Base-by-base conservation (phyloP, 2,888 invertebrate species). In the Fragum fragum region DNA sequence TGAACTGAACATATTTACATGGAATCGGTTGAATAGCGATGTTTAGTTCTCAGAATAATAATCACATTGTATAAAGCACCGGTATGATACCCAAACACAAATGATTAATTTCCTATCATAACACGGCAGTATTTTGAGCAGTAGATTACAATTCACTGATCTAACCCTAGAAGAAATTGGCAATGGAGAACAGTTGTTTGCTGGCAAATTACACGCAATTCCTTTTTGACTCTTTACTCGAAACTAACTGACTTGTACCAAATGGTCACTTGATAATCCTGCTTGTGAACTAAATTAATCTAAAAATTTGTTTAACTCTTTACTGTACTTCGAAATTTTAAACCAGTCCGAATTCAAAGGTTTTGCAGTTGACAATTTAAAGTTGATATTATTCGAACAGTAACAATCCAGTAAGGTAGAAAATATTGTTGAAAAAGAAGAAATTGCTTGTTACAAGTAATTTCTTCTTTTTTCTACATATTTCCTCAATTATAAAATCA, bases 181-280 rank as follows among this genome's bases (percentile, higher is more conserved):
- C 47, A 47, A 47, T 47, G 47, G n/a, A 47, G 47, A 47, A 47
- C 47, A 47, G 47, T 47, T 47, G 47, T 9, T 47, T 47, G 47
- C 47, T 47, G 47, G 47, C 47, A 47, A 47, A 47, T 47, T 14
- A 47, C n/a, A 47, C 47, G 47, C 5, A 9, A 9, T 9, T 18
- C n/a, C 47, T 9, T 47, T 47, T n/a, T 36, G 2, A 47, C 47
- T 5, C 47, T 47, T 47, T n/a, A 14, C 47, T 9, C 5, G 14
- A 14, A 47, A 47, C 16, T 14, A 36, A 36, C 32, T 36, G 32
- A 36, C 9, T n/a, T n/a, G n/a, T n/a, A n/a, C n/a, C n/a, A n/a
- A n/a, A n/a, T n/a, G n/a, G n/a, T n/a, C n/a, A n/a, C n/a, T n/a
- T n/a, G n/a, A n/a, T n/a, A n/a, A n/a, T n/a, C n/a, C n/a, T n/a